Base-by-base conservation (phyloP, 2,113 vertebrate species). In the Oenanthe oenanthe region DNA sequence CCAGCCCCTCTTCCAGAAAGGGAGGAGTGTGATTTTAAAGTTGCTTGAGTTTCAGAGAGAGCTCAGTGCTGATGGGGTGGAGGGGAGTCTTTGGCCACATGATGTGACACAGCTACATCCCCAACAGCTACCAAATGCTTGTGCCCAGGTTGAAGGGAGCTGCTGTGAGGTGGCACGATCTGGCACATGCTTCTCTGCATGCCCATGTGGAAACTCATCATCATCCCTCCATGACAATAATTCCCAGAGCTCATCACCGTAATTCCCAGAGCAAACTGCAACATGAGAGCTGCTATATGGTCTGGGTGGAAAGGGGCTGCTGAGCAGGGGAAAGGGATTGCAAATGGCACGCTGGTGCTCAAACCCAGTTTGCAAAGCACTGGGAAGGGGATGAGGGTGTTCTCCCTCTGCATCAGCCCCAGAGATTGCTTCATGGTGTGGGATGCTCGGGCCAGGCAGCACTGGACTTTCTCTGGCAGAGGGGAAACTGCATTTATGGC, bases 131-230 rank as follows among this genome's bases (percentile, higher is more conserved):
- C 1, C 4, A 58, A 88, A 66, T 25, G 16, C 38, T 31, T 0
- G 2, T 51, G 29, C 24, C 18, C 32, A 13, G 7, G 13, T 21
- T 53, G 0, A 1, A 72, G 11, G 32, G 21, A 71, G 43, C 60
- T 86, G 60, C 56, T 70, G 50, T 2, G 3, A 36, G 24, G 31
- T 53, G 53, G 28, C 28, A 74, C 0, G 0, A 48, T 22, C 43
- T 0, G 0, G 31, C 56, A 71, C 31, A 28, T 2, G 2, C 47
- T 47, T 66, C 1, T 2, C 45, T 4, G 6, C 36, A 31, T 0
- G 1, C 17, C 81, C 42, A 62, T 0, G 2, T 28, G 63, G 65
- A 77, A 92, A 80, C 22, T 43, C 90, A 66, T 34, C 65, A 54
- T n/a, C 61, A 34, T 70, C 68, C 63, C 53, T 78, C 57, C 45